phyloP scores from a whole-genome alignment of 2,113 vertebrate genomes.

The Aspiorhynchus laticeps region DNA sequence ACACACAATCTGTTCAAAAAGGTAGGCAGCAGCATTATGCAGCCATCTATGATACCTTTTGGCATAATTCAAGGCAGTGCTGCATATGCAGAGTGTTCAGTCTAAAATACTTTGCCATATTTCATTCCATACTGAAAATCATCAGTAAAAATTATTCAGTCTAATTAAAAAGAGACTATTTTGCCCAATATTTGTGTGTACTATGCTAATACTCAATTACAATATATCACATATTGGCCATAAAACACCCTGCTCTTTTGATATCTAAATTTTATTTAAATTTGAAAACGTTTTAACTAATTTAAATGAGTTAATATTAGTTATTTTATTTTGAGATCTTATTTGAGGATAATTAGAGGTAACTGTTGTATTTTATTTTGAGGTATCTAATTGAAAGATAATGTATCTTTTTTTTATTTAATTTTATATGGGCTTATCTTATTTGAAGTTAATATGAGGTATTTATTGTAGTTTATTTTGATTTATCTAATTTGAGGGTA shows the following conservation, averaged over 20 bases:
- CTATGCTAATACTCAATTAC: neutral
- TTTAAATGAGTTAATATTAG: no score
- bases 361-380: no score
- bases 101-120: neutral
- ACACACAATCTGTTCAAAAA: neutral
- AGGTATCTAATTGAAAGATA: neutral
- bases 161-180: neutral
- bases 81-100: neutral
- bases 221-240: no score
- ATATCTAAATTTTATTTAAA: no score
- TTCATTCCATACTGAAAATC: neutral
- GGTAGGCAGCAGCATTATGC: neutral
- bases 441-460: neutral
- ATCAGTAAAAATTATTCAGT: neutral
- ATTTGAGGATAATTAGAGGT: neutral
- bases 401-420: neutral
- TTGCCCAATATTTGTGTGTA: neutral
- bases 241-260: no score
- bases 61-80: neutral
- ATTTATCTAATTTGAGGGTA: neutral
- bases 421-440: neutral
- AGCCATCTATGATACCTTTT: neutral
- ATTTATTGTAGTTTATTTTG: neutral
- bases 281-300: no score
- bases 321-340: neutral